phyloP scores from a whole-genome alignment of 2,113 vertebrate genomes.

The Poeciliopsis retropinna region DNA sequence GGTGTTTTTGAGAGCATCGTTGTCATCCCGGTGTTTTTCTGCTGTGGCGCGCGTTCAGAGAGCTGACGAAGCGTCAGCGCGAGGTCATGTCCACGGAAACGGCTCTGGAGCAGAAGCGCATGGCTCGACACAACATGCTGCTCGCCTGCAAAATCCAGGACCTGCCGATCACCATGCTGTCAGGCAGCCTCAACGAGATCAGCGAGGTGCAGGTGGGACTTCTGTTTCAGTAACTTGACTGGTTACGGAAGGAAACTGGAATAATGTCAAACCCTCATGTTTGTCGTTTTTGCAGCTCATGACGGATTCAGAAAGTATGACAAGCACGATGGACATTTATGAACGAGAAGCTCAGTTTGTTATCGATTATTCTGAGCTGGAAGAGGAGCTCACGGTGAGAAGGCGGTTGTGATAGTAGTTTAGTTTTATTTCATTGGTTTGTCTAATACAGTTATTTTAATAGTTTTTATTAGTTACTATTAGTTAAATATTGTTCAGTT shows the following conservation, averaged over 20 bases:
- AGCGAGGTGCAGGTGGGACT: constrained; percentile 84
- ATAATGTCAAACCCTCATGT: background rate
- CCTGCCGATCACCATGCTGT: constrained; percentile 81
- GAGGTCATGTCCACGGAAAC: constrained; percentile 80
- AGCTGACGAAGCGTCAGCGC: constrained; percentile 83
- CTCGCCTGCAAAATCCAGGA: constrained; percentile 88
- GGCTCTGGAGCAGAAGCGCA: constrained; percentile 84
- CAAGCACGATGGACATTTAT: constrained; percentile 76
- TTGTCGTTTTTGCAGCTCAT: constrained; percentile 77
- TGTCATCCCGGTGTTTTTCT: background rate
- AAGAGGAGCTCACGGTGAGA: constrained; percentile 79
- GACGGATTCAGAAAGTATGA: constrained; percentile 79
- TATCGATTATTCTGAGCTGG: constrained; percentile 86
- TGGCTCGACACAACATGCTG: constrained; percentile 88
- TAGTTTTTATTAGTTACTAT: no score
- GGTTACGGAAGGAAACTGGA: no score
- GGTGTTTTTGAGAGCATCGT: background rate
- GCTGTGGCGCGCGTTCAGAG: constrained; percentile 68
- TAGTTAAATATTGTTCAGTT: no score
- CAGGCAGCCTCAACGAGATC: constrained; percentile 88
- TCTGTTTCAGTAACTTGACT: no score
- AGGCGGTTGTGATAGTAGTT: no score
- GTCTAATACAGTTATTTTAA: background rate
- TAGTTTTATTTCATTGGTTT: no score
- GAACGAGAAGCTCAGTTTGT: constrained; percentile 85